Evolutionary conservation across 2,113 vertebrate genomes (phyloP), one percentile per base, ranked within the genome.

Genomic region (Malaclemys terrapin): DNA sequence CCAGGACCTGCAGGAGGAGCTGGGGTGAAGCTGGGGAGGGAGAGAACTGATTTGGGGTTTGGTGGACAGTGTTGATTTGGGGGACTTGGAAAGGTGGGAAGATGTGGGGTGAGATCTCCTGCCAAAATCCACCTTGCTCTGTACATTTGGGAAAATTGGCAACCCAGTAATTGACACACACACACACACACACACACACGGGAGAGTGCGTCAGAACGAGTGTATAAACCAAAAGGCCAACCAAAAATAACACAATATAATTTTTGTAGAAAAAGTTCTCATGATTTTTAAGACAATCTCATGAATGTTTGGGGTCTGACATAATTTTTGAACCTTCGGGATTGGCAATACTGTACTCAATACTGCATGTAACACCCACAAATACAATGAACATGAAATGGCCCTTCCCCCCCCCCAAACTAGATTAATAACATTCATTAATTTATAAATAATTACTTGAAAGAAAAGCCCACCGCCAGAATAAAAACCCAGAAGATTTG

Each of bases 311-410:
- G 35, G 82, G 89, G 82, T 91, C 80, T 69, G 59, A 2, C 25
- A 76, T 85, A 27, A 95, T 90, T 96, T 92, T 95, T 91, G 79
- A 88, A 93, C 59, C 17, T 52, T 35, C 80, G 54, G 20, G 83
- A 81, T 82, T 89, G 78, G 91, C 91, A 96, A 31, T 47, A 69
- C 5, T 57, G 2, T 27, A 57, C 50, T 0, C 2, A 50, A 53
- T 89, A 80, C 24, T 89, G 76, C 52, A 54, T 76, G 42, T 49
- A 96, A 94, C 31, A 35, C 62, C 69, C 69, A 89, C 82, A 93
- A 84, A 94, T 85, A 91, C 82, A 85, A 84, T 17, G 69, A 47
- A 83, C n/a, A 31, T 16, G 85, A 87, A 93, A 89, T 49, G 0
- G 54, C 49, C 89, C 90, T 76, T 87, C 91, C 90, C 90, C 7